phyloP scores from a whole-genome alignment of 2,113 vertebrate species.

The Triplophysa siluroides region DNA sequence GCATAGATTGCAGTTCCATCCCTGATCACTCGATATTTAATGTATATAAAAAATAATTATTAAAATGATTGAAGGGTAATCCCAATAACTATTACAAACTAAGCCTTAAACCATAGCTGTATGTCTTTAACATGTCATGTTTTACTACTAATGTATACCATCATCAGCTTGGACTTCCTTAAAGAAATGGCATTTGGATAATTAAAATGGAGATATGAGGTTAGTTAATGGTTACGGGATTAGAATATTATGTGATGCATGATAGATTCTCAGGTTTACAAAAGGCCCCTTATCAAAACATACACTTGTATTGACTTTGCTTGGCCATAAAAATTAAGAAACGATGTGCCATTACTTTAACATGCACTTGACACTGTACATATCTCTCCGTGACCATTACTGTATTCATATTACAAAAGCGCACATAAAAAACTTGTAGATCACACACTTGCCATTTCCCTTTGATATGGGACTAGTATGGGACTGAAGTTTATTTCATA shows the following conservation, averaged over 20 bases:
- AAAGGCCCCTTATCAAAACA: background rate
- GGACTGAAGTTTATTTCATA: slow-evolving; percentile 43
- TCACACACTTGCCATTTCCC: background rate
- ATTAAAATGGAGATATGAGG: background rate
- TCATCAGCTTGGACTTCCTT: slow-evolving; percentile 1
- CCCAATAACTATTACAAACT: slow-evolving; percentile 6
- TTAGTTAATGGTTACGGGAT: background rate
- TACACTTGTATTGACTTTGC: background rate
- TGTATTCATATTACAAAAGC: slow-evolving; percentile 6
- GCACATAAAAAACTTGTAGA: background rate
- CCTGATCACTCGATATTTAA: slow-evolving; percentile 20
- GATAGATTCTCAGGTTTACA: background rate
- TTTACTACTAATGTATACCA: background rate
- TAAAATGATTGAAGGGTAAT: background rate
- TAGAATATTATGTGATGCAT: background rate
- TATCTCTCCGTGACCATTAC: background rate
- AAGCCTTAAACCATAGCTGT: background rate
- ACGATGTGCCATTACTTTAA: background rate
- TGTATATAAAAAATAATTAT: slow-evolving; percentile 10
- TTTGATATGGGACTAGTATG: slow-evolving; percentile 46
- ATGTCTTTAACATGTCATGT: background rate
- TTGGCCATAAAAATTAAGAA: background rate
- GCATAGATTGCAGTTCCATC: slow-evolving; percentile 40
- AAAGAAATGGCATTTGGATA: background rate
- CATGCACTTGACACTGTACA: background rate